Percentiles rank a stretch among this genome's conserved stretches.
These are phyloP conservation scores for Agonopterix subpropinquella DNA, from an alignment of 2,888 invertebrate genomes.

Conservation along the genomic window DNA sequence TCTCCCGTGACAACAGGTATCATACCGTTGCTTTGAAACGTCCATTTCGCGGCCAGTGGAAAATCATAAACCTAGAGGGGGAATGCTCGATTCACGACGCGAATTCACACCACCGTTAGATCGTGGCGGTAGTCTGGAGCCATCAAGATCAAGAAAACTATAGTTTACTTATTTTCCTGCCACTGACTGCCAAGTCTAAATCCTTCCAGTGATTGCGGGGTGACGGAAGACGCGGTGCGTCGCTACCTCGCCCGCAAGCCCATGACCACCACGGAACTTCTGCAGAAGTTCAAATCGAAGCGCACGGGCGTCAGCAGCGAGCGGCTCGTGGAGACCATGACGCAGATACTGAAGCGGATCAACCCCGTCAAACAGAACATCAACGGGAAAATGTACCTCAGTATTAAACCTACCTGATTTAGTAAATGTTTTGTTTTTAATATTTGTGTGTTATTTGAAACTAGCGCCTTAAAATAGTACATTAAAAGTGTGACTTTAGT, in stretches of 20 bases:
- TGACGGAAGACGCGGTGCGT: slow-evolving; percentile 95
- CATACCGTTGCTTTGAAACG: too few species aligned
- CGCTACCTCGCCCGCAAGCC: slow-evolving; percentile 97
- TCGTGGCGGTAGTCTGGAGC: too few species aligned
- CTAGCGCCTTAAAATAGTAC: neutral
- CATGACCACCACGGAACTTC: slow-evolving; percentile 96
- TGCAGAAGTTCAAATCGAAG: slow-evolving; percentile 97
- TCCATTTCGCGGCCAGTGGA: too few species aligned
- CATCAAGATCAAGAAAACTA: too few species aligned
- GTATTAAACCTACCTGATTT: slow-evolving; percentile 80
- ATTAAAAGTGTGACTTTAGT: too few species aligned
- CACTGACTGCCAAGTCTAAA: too few species aligned
- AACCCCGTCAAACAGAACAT: slow-evolving; percentile 95
- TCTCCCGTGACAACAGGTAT: too few species aligned
- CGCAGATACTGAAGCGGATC: slow-evolving; percentile 94
- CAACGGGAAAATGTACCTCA: slow-evolving; percentile 96
- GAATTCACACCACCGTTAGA: too few species aligned
- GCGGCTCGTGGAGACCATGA: slow-evolving; percentile 94
- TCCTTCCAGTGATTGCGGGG: slow-evolving; percentile 84
- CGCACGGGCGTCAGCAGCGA: slow-evolving; percentile 93
- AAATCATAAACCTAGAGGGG: too few species aligned
- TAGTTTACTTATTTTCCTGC: too few species aligned
- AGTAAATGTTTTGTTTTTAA: neutral
- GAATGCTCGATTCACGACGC: too few species aligned
- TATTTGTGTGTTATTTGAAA: neutral